A percentile compares a stretch with the other conserved stretches of the same genome.
These are phyloP conservation scores for Pavo muticus DNA, from an alignment of 2,113 vertebrate genomes.

Conservation along the genomic window DNA sequence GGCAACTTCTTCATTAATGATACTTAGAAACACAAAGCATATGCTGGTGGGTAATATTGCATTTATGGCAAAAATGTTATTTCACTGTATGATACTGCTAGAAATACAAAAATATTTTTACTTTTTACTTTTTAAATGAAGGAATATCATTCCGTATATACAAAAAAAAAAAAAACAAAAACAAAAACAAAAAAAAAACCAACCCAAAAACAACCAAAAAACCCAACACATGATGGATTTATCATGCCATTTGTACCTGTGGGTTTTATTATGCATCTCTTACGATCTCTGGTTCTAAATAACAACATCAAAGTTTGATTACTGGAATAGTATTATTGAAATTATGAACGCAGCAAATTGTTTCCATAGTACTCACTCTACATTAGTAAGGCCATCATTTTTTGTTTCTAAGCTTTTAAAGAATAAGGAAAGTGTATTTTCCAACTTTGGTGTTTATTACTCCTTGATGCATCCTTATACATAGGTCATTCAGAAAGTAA, in stretches of 20 bases:
- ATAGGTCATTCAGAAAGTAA: background rate
- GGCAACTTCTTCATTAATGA: conserved; percentile 49
- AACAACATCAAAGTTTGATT: background rate
- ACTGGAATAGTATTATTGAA: conserved; percentile 23
- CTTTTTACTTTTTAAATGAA: background rate
- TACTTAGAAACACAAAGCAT: conserved; percentile 62
- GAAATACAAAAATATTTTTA: background rate
- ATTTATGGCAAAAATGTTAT: background rate
- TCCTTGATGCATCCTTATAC: background rate
- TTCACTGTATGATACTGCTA: background rate
- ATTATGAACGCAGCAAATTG: background rate
- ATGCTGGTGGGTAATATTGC: background rate
- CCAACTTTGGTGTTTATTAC: background rate
- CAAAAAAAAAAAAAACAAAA: background rate
- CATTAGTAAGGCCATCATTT: background rate
- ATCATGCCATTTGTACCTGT: background rate
- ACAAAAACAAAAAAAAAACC: background rate
- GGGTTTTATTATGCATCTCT: background rate
- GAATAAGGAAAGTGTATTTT: background rate
- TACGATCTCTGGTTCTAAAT: background rate
- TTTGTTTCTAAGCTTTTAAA: background rate
- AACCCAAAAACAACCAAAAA: no score
- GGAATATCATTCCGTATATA: background rate
- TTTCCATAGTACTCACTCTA: background rate
- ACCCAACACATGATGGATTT: background rate